These are phyloP conservation scores for Machaerirhynchus nigripectus DNA, from an alignment of 2,113 vertebrate genomes.

Conservation along the genomic window DNA sequence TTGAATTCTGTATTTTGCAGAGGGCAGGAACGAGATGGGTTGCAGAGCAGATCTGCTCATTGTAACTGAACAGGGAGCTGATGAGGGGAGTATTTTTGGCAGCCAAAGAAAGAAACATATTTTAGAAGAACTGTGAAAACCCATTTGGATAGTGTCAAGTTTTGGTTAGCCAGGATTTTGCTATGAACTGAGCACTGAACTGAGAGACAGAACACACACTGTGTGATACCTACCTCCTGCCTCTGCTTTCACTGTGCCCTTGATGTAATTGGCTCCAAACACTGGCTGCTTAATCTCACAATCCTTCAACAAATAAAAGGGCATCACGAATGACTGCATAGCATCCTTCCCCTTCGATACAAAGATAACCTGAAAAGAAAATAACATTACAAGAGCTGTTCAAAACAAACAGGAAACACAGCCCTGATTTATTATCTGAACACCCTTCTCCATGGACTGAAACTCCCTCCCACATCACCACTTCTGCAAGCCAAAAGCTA, in stretches of 20 bases:
- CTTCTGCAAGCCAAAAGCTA: background rate
- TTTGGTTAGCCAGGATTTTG: background rate
- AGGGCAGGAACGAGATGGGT: background rate
- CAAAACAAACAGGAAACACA: background rate
- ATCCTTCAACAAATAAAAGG: constrained; percentile 94
- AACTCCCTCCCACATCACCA: background rate
- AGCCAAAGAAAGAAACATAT: background rate
- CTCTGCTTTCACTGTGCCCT: constrained; percentile 86
- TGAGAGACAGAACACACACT: background rate
- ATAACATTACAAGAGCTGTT: background rate
- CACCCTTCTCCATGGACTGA: background rate
- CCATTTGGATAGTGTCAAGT: background rate
- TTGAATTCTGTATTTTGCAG: background rate
- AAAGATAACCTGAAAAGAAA: constrained; percentile 86
- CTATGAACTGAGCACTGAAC: background rate
- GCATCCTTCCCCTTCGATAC: constrained; percentile 88
- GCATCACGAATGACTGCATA: constrained; percentile 96
- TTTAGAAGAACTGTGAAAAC: background rate
- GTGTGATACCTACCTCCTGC: constrained; percentile 79
- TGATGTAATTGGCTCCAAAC: constrained; percentile 95
- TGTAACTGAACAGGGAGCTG: background rate
- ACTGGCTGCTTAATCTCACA: constrained; percentile 97
- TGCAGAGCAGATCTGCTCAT: background rate
- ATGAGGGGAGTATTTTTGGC: background rate
- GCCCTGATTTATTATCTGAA: background rate